Evolutionary conservation across 64 coral and sea anemone genomes (phyloP).

Genomic region (Porites lutea): DNA sequence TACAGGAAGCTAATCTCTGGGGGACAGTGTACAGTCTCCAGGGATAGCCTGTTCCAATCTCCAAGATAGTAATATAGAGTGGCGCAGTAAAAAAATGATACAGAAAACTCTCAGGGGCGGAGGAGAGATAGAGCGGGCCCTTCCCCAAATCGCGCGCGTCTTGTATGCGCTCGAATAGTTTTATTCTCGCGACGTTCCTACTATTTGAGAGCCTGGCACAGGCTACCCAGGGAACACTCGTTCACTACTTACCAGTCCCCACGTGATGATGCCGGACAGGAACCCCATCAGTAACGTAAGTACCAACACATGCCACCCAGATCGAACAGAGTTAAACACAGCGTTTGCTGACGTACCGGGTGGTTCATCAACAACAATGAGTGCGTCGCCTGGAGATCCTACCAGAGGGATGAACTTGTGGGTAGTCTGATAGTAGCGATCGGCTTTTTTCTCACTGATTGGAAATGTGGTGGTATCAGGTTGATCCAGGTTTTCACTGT

Average conservation of each 20-base stretch:
- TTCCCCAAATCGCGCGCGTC: too few relatives aligned
- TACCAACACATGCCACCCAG: slow-evolving; percentile 85
- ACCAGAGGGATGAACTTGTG: slow-evolving; percentile 84
- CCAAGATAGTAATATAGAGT: too few relatives aligned
- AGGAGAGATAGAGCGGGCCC: too few relatives aligned
- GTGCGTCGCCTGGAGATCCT: slow-evolving; percentile 84
- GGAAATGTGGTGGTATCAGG: slow-evolving; percentile 77
- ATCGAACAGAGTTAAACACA: slow-evolving; percentile 86
- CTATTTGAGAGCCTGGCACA: too few relatives aligned
- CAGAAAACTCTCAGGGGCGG: too few relatives aligned
- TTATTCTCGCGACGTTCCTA: too few relatives aligned
- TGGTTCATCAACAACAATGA: slow-evolving; percentile 82
- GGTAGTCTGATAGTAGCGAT: slow-evolving; percentile 69
- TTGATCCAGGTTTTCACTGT: neutral
- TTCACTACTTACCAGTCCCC: slow-evolving; percentile 83
- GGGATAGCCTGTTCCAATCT: too few relatives aligned
- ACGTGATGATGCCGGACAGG: slow-evolving; percentile 93
- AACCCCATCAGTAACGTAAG: slow-evolving; percentile 88
- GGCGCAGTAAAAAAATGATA: too few relatives aligned
- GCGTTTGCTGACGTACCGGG: slow-evolving; percentile 79
- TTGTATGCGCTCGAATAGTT: too few relatives aligned
- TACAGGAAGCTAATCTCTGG: too few relatives aligned
- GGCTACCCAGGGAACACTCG: too few relatives aligned
- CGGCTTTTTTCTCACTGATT: slow-evolving; percentile 79
- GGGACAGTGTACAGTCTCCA: too few relatives aligned